Evolutionary conservation across 2,113 vertebrate genomes (phyloP).

Genomic region (Chloropsis cyanopogon): DNA sequence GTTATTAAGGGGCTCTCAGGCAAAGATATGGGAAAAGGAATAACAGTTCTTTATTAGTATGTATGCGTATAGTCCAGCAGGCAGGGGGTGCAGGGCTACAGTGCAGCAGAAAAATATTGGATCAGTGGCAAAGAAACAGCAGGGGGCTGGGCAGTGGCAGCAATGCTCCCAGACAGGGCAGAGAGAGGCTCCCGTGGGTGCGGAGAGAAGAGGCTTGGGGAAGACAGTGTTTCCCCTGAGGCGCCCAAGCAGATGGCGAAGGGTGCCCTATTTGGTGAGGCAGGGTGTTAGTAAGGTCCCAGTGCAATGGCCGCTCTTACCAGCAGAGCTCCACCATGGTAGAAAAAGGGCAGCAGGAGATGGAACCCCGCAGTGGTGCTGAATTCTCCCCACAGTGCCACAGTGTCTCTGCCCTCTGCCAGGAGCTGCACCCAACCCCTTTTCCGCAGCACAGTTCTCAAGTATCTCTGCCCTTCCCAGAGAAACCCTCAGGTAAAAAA

Average conservation of each 20-base stretch:
- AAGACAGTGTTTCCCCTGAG: too few relatives aligned
- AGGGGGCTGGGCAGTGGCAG: accelerated
- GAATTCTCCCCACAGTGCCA: not conserved
- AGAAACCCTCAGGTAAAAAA: too few relatives aligned
- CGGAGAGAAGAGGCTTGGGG: too few relatives aligned
- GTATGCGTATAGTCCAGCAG: accelerated
- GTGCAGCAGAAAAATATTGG: not conserved
- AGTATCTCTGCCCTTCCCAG: too few relatives aligned
- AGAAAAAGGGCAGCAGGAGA: not conserved
- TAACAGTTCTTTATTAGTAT: not conserved
- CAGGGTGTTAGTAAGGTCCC: too few relatives aligned
- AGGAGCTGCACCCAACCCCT: too few relatives aligned
- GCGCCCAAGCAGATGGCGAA: not conserved
- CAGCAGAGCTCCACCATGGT: not conserved
- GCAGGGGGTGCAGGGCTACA: accelerated
- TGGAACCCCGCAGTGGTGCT: accelerated
- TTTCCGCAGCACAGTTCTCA: too few relatives aligned
- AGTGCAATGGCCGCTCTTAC: too few relatives aligned
- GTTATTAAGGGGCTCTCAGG: not conserved
- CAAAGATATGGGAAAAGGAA: not conserved
- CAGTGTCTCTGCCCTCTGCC: not conserved
- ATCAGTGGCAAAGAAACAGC: too few relatives aligned
- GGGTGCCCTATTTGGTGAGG: not conserved
- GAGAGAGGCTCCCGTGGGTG: accelerated
- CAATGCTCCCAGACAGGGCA: not conserved